Evolutionary conservation across 1,140 invertebrate species (phyloP).

Genomic region (Drosophila subpulchrella): DNA sequence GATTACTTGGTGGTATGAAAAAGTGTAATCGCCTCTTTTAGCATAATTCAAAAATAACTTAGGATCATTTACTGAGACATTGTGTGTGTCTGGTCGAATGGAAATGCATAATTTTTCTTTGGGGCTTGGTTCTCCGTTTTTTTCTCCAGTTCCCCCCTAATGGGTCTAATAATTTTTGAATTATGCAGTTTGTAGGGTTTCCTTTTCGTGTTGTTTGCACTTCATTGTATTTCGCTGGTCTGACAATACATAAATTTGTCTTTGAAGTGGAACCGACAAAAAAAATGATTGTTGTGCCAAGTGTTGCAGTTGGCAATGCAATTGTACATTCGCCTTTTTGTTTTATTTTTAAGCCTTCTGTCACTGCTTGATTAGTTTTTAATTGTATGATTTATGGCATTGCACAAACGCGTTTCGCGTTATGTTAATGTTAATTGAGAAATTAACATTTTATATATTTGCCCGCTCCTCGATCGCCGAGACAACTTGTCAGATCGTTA

Average conservation of each 20-base stretch:
- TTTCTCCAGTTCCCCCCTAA: slow-evolving; percentile 42
- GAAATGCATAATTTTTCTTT: slow-evolving; percentile 8
- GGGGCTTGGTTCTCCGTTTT: slow-evolving; percentile 30
- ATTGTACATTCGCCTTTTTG: slow-evolving; percentile 29
- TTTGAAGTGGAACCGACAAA: slow-evolving; percentile 73
- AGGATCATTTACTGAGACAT: slow-evolving; percentile 31
- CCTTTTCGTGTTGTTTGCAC: slow-evolving; percentile 22
- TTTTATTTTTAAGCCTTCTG: slow-evolving; percentile 63
- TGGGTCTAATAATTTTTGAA: slow-evolving; percentile 72
- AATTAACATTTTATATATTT: slow-evolving; percentile 70
- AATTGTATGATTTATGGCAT: slow-evolving; percentile 82
- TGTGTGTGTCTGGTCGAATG: slow-evolving; percentile 3
- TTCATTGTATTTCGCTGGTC: slow-evolving; percentile 55
- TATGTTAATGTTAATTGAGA: slow-evolving; percentile 78
- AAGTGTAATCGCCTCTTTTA: not conserved
- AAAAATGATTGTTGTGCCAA: slow-evolving; percentile 44
- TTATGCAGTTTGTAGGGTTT: slow-evolving; percentile 65
- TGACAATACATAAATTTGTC: slow-evolving; percentile 80
- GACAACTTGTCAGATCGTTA: slow-evolving; percentile 56
- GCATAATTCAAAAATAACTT: slow-evolving; percentile 52
- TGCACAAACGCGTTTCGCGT: slow-evolving; percentile 65
- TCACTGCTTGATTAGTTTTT: slow-evolving; percentile 81
- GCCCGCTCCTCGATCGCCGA: slow-evolving; percentile 16
- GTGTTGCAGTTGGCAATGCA: slow-evolving; percentile 49
- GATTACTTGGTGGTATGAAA: not conserved